Evolutionary conservation across 2,888 invertebrate species (phyloP), one percentile per base, ranked within the genome.

Genomic region (Orthosia gothica): DNA sequence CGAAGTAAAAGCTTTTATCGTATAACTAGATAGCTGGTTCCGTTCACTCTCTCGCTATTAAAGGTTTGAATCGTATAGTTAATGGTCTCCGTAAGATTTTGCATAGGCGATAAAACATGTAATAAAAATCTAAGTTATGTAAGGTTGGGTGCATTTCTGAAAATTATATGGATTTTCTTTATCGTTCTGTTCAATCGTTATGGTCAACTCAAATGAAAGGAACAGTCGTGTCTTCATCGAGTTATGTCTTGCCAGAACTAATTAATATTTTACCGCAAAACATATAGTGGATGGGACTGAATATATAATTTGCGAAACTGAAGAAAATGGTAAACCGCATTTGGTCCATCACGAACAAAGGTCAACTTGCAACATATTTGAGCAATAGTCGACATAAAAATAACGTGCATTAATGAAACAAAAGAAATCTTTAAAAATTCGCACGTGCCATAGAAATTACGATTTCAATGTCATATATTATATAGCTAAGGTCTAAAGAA

Each of bases 11-110:
- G 76, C 64, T 54, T 62, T 45, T 47, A 68, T 65, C 26, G 23
- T 62, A 74, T 23, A 59, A 66, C 50, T 74, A 81, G 52, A 77
- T 70, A 70, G 58, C 76, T 58, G 50, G 62, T 78, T 62, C 76
- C 82, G 45, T 83, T 85, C 81, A 79, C 89, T 84, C 81, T 86
- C 80, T 80, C 79, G 70, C 69, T 40, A 67, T 74, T 75, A 59
- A 75, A 70, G 65, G 52, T 76, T 61, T 50, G 20, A 49, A 26
- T 59, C 16, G 9, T 49, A 50, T 45, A 57, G 70, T 26, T 52
- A 54, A 74, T 63, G 40, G 52, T 45, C 5, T 54, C 32, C 61
- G 23, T 32, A 13, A 52, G 9, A 32, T 26, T 58, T 52, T 67
- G 26, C 63, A 26, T 50, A 40, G 12, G 16, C 47, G 5, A 20